Base-by-base conservation (phyloP, 2,113 vertebrate genomes). In the Melierax canorus region DNA sequence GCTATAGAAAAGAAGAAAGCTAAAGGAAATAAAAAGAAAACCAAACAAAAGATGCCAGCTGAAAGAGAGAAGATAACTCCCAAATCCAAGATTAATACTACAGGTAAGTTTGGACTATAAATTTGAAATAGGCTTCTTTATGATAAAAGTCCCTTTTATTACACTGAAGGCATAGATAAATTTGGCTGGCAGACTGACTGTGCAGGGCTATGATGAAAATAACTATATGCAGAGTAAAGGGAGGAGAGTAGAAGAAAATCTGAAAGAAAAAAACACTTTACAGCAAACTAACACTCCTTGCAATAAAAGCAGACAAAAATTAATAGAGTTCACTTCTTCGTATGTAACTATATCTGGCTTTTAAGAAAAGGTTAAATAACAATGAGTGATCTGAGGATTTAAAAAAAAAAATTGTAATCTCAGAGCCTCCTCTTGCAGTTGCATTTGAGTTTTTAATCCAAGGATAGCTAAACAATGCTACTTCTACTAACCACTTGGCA, bases 31-130 rank as follows among this genome's bases (percentile, higher is more conserved):
- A 83, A 95, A 79, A 95, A 97, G 88, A 88, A 86, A 86, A 73
- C 55, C 50, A 95, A 81, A 58, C 67, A 46, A 43, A 97, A 97
- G 87, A 38, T 64, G 21, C 69, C 86, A 89, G 74, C 67, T 34
- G 63, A 64, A 55, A 98, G 97, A 94, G 97, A 98, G 75, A 98
- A 98, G 77, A 98, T 92, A 34, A 55, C 90, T 22, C 67, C 89
- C 15, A 95, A 88, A 76, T 60, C 87, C 45, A 94, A 82, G 68
- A 66, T 24, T 39, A 72, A 56, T 68, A 17, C 46, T 67, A 85
- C 63, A 62, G 96, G 98, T 97, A 97, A 96, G 94, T 60, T 84
- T 81, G 19, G 67, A 22, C 8, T 39, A 15, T 79, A 10, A 56
- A 60, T 74, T 58, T 66, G 59, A 75, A 94, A 67, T 56, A 29